A percentile compares a stretch with the other conserved stretches of the same genome.
Conservation (phyloP, 2,113 vertebrate genomes). For the Podocnemis expansa region DNA sequence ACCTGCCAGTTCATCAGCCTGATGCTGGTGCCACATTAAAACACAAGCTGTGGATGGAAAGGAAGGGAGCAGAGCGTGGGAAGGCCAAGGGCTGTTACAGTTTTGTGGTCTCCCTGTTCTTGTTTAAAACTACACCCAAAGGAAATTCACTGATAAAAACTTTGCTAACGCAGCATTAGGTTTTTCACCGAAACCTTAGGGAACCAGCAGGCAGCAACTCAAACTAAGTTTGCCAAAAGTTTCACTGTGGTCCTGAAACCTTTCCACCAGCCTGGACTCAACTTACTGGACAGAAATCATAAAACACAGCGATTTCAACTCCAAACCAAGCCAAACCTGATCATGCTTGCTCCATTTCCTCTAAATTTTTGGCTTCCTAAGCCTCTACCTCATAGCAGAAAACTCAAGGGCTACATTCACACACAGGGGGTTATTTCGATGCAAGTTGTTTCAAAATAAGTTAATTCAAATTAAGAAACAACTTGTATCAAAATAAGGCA, state of each 20-base stretch:
- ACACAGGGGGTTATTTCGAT: too few species aligned
- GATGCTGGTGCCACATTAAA: background rate
- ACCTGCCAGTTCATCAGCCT: background rate
- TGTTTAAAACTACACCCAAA: background rate
- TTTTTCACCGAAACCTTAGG: background rate
- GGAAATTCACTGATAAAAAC: background rate
- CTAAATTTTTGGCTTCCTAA: background rate
- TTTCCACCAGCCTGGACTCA: background rate
- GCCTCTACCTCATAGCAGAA: background rate
- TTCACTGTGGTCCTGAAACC: background rate
- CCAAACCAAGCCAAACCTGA: background rate
- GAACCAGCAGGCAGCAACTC: background rate
- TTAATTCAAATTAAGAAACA: too few species aligned
- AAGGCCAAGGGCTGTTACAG: background rate
- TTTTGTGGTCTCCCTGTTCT: background rate
- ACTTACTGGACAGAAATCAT: background rate
- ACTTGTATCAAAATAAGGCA: too few species aligned
- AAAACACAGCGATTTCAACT: background rate
- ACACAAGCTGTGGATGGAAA: background rate
- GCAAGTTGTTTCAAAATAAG: too few species aligned
- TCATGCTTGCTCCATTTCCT: background rate
- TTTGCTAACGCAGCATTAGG: accelerated
- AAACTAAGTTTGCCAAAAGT: background rate
- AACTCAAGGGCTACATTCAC: too few species aligned
- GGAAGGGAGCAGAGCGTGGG: background rate